Conservation (phyloP, 2,888 invertebrate genomes). For the Apodemia duryi region DNA sequence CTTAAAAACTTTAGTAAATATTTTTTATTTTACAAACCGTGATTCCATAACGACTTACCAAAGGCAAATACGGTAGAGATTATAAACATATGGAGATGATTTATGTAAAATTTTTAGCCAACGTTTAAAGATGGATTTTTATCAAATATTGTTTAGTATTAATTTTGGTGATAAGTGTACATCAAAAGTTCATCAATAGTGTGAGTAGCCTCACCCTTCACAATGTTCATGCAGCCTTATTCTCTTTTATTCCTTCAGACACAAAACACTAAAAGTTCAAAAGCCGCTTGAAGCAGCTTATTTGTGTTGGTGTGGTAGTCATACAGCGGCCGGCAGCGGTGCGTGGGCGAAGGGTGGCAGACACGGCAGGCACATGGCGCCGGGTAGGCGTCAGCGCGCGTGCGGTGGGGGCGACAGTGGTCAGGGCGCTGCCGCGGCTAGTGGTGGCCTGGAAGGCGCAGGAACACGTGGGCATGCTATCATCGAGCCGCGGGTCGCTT, state of each 20-base stretch:
- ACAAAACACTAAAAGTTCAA: not conserved
- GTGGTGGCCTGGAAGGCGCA: conserved; percentile 61
- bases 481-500: conserved; percentile 61
- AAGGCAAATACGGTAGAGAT: too few species aligned
- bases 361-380: conserved; percentile 63
- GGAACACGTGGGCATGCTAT: conserved; percentile 84
- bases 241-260: not conserved
- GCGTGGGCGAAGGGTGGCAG: conserved; percentile 49
- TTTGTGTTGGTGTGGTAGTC: conserved; percentile 39
- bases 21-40: too few species aligned
- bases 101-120: too few species aligned
- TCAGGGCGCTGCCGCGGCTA: conserved; percentile 74
- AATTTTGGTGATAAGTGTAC: conserved; percentile 3
- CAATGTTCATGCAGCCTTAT: not conserved
- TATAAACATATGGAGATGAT: too few species aligned
- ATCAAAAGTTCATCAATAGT: not conserved
- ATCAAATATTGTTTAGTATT: not conserved
- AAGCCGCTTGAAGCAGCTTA: not conserved
- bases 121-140: not conserved
- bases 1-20: too few species aligned
- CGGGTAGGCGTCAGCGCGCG: conserved; percentile 64
- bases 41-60: too few species aligned
- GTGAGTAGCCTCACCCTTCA: not conserved
- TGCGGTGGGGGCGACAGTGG: conserved; percentile 59
- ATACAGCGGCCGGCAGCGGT: conserved; percentile 44